Percentiles rank a stretch among this genome's conserved stretches.
phyloP scores from a whole-genome alignment of 2,113 vertebrate genomes.

The Hippocampus abdominalis region DNA sequence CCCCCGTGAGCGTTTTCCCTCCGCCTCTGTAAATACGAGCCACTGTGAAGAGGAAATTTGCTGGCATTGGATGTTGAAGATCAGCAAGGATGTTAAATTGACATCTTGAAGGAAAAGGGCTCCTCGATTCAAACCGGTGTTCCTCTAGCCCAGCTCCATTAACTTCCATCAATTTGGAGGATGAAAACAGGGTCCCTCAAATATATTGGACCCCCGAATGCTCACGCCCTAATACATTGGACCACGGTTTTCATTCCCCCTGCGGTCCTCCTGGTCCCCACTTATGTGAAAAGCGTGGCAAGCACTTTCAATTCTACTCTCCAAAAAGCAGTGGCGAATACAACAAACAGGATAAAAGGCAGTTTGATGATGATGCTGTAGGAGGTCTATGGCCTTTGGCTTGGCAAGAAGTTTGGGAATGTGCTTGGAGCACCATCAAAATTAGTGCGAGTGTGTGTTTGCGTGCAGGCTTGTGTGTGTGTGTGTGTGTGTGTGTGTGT shows the following conservation, averaged over 20 bases:
- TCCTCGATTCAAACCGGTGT: slow-evolving; percentile 55
- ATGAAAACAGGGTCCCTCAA: too few species aligned
- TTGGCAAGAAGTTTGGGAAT: slow-evolving; percentile 56
- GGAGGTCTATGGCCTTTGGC: slow-evolving; percentile 56
- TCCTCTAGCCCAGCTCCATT: slow-evolving; percentile 40
- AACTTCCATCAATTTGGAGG: too few species aligned
- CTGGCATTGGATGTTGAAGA: slow-evolving; percentile 3
- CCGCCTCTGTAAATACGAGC: slow-evolving; percentile 51
- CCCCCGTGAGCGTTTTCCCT: slow-evolving; percentile 55
- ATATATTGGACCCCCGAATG: too few species aligned
- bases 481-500: slow-evolving; percentile 23
- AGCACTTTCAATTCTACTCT: slow-evolving; percentile 21
- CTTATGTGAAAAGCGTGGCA: slow-evolving; percentile 29
- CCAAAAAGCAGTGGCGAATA: slow-evolving; percentile 4
- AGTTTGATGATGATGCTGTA: slow-evolving; percentile 37
- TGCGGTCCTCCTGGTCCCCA: slow-evolving; percentile 20
- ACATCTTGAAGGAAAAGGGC: not conserved
- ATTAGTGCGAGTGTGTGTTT: slow-evolving; percentile 15
- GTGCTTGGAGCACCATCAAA: slow-evolving; percentile 45
- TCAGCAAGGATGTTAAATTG: slow-evolving; percentile 1
- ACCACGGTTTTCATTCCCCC: slow-evolving; percentile 46
- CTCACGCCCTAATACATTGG: slow-evolving; percentile 25
- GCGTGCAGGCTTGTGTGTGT: slow-evolving; percentile 23
- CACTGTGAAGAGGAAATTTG: slow-evolving; percentile 5
- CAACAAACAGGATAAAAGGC: slow-evolving; percentile 2